phyloP scores from a whole-genome alignment of 2,113 vertebrate species.

The Baryphthengus martii region DNA sequence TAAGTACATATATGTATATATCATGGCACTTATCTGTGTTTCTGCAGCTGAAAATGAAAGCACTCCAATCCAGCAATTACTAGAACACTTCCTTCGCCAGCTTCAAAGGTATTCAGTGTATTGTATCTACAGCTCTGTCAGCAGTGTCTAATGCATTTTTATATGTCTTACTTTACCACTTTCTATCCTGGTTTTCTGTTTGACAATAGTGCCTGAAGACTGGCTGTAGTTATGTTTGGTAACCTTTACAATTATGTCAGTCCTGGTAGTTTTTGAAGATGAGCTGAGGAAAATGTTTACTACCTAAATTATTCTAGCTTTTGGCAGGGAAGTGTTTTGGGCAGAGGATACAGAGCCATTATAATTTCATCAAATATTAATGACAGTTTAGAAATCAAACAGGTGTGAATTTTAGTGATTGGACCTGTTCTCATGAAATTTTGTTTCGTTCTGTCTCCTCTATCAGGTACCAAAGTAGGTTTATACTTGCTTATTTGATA shows the following conservation, averaged over 20 bases:
- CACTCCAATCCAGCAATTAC: conserved; percentile 90
- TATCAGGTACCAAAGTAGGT: background rate
- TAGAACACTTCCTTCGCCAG: conserved; percentile 94
- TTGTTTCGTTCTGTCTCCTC: background rate
- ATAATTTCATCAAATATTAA: background rate
- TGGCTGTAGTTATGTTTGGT: background rate
- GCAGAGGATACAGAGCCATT: background rate
- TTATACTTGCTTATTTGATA: background rate
- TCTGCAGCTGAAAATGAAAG: conserved; percentile 85
- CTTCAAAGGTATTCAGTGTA: conserved; percentile 82
- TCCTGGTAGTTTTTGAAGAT: background rate
- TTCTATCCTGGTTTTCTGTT: background rate
- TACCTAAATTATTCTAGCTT: background rate
- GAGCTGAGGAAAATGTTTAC: background rate
- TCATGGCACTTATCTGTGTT: background rate
- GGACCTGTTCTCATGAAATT: background rate
- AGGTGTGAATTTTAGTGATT: background rate
- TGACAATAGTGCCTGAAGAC: background rate
- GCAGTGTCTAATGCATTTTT: background rate
- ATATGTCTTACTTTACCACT: background rate
- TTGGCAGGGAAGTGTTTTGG: background rate
- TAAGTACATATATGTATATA: background rate
- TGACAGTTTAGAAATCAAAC: background rate
- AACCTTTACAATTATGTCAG: background rate
- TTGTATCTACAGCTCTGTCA: background rate